A percentile compares a stretch with the other conserved stretches of the same genome.
phyloP scores from a whole-genome alignment of 1,140 invertebrate genomes.

The Oncopodura yosiiana region DNA sequence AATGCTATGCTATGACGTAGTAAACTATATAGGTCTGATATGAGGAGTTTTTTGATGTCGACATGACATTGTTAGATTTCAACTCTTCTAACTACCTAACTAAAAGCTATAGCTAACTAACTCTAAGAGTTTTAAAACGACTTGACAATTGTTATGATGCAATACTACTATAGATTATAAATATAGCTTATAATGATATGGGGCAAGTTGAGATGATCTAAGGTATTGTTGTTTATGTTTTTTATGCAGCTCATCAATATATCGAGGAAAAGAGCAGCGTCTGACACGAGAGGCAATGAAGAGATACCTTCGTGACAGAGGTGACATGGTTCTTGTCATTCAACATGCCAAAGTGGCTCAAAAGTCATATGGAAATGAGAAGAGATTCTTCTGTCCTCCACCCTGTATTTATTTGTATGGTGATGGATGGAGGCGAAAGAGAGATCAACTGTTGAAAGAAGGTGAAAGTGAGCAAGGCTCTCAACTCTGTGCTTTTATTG shows the following conservation, averaged over 20 bases:
- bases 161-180: too few relatives aligned
- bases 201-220: too few relatives aligned
- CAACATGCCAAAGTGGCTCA: conserved; percentile 98
- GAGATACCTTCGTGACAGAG: conserved; percentile 81
- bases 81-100: too few relatives aligned
- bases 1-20: too few relatives aligned
- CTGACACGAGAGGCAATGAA: conserved; percentile 91
- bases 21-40: too few relatives aligned
- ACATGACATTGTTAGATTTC: too few relatives aligned
- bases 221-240: too few relatives aligned
- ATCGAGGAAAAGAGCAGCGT: conserved; percentile 68
- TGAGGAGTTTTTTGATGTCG: too few relatives aligned
- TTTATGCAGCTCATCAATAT: conserved; percentile 51
- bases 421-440: conserved; percentile 89
- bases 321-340: conserved; percentile 94
- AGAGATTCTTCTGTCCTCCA: conserved; percentile 98
- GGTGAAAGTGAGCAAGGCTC: conserved; percentile 80
- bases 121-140: too few relatives aligned
- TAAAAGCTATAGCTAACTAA: too few relatives aligned
- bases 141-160: too few relatives aligned
- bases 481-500: conserved; percentile 94
- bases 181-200: too few relatives aligned
- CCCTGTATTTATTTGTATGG: conserved; percentile 98
- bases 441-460: conserved; percentile 78
- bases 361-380: conserved; percentile 99